These are phyloP conservation scores for Lamproptera curius DNA, from an alignment of 2,888 invertebrate species.

Conservation along the genomic window DNA sequence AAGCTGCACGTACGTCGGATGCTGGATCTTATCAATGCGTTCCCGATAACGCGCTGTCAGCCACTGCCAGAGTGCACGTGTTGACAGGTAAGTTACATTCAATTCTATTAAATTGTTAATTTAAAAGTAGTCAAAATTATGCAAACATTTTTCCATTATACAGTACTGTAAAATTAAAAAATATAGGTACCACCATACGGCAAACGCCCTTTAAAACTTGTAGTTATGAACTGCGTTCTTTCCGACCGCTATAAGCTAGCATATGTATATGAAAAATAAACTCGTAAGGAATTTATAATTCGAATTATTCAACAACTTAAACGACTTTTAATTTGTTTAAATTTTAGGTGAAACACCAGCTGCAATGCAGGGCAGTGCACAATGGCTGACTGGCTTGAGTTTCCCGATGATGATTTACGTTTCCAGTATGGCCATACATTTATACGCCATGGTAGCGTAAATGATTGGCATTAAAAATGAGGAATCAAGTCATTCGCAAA, in stretches of 20 bases:
- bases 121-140: slow-evolving; percentile 92
- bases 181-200: too few relatives aligned
- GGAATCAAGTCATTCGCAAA: too few relatives aligned
- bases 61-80: slow-evolving; percentile 89
- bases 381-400: slow-evolving; percentile 54
- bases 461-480: slow-evolving; percentile 23
- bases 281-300: too few relatives aligned
- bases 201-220: too few relatives aligned
- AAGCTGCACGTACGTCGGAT: slow-evolving; percentile 87
- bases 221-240: too few relatives aligned
- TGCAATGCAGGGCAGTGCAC: slow-evolving; percentile 88
- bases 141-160: too few relatives aligned
- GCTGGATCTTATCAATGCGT: slow-evolving; percentile 91
- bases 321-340: slow-evolving; percentile 16
- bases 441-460: slow-evolving; percentile 15
- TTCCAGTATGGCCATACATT: slow-evolving; percentile 24
- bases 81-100: slow-evolving; percentile 84
- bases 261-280: too few relatives aligned
- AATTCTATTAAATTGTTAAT: slow-evolving; percentile 67
- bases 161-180: too few relatives aligned
- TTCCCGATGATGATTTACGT: slow-evolving; percentile 35
- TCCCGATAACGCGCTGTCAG: slow-evolving; percentile 89
- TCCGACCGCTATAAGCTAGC: too few relatives aligned
- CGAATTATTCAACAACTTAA: too few relatives aligned
- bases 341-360: slow-evolving; percentile 89